Evolutionary conservation across 2,888 invertebrate genomes (phyloP).

Genomic region (Melanotus villosus): DNA sequence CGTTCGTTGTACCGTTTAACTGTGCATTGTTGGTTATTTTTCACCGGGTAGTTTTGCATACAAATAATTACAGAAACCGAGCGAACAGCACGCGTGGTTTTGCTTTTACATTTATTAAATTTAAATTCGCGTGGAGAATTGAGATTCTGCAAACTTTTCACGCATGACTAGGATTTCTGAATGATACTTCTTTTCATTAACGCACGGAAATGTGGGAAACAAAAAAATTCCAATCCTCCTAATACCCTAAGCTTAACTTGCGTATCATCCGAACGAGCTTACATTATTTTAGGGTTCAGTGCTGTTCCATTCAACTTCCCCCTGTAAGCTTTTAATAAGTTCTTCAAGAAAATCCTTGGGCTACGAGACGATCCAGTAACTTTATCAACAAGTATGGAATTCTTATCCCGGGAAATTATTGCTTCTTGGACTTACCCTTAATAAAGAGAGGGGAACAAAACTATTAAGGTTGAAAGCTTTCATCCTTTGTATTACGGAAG

Average conservation of each 20-base stretch:
- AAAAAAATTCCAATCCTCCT: conserved; percentile 19
- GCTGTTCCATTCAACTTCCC: conserved; percentile 16
- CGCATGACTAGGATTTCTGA: not conserved
- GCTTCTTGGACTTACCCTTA: conserved; percentile 8
- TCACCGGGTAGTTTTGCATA: not conserved
- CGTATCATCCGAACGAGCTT: conserved; percentile 11
- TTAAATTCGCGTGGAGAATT: not conserved
- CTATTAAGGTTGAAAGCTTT: not conserved
- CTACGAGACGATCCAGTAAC: conserved; percentile 20
- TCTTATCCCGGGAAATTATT: conserved; percentile 18
- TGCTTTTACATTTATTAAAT: conserved; percentile 3
- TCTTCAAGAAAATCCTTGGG: conserved; percentile 19
- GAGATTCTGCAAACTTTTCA: not conserved
- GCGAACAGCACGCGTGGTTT: not conserved
- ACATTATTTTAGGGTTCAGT: not conserved
- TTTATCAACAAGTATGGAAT: conserved; percentile 26
- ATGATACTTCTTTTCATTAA: conserved; percentile 12
- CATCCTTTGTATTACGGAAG: too few relatives aligned
- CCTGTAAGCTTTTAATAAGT: conserved; percentile 24
- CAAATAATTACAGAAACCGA: conserved; percentile 2
- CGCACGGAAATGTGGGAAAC: not conserved
- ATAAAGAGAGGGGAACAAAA: conserved; percentile 23
- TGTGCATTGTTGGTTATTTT: not conserved
- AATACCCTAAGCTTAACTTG: conserved; percentile 12
- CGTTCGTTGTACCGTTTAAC: not conserved